These are phyloP conservation scores for Ranitomeya variabilis DNA, from an alignment of 2,113 vertebrate species.

Conservation along the genomic window DNA sequence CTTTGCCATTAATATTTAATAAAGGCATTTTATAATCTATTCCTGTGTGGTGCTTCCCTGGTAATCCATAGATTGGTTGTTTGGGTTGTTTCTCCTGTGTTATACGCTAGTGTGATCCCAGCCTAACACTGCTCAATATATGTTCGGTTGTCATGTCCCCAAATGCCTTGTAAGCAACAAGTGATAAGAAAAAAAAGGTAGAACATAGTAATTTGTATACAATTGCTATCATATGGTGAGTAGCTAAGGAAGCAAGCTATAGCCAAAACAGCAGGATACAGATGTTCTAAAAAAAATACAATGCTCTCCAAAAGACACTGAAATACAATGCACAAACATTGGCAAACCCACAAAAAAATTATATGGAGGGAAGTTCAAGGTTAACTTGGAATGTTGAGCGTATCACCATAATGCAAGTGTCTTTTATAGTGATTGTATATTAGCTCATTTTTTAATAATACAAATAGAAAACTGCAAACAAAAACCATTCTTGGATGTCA, in stretches of 20 bases:
- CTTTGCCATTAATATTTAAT: too few relatives aligned
- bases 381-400: neutral
- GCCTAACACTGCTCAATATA: neutral
- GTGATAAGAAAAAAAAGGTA: neutral
- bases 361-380: neutral
- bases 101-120: too few relatives aligned
- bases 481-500: too few relatives aligned
- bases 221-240: neutral
- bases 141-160: neutral
- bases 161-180: neutral
- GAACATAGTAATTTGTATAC: neutral
- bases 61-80: too few relatives aligned
- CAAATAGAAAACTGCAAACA: too few relatives aligned
- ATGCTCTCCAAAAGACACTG: neutral
- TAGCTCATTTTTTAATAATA: too few relatives aligned
- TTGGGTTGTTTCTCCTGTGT: too few relatives aligned
- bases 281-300: slow-evolving; percentile 1
- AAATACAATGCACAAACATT: neutral
- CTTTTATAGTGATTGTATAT: too few relatives aligned
- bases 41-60: too few relatives aligned
- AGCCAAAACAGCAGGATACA: neutral
- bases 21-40: too few relatives aligned
- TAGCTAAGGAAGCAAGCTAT: neutral
- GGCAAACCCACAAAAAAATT: neutral
- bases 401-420: too few relatives aligned